These are phyloP conservation scores for Drosophila sp. DNA, from an alignment of 1,140 invertebrate genomes.

Conservation along the genomic window DNA sequence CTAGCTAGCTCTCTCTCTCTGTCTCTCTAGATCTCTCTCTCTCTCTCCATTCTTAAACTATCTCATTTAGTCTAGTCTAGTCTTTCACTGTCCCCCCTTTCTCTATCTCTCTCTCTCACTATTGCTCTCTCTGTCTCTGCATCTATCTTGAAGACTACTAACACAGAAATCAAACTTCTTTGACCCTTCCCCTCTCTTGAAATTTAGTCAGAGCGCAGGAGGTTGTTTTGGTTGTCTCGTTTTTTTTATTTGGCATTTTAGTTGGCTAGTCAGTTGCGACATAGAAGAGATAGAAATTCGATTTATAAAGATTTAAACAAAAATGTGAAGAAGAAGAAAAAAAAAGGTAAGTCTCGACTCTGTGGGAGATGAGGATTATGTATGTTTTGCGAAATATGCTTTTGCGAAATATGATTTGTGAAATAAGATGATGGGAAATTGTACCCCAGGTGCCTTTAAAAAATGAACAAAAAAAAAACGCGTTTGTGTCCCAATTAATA, in stretches of 20 bases:
- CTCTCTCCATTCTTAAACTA: slow-evolving; percentile 11
- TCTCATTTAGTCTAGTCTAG: not conserved
- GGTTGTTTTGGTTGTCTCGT: slow-evolving; percentile 25
- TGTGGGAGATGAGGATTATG: slow-evolving; percentile 51
- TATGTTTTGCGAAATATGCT: slow-evolving; percentile 44
- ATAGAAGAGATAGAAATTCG: slow-evolving; percentile 67
- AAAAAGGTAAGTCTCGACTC: slow-evolving; percentile 64
- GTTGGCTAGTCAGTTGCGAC: slow-evolving; percentile 62
- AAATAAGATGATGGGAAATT: slow-evolving; percentile 44
- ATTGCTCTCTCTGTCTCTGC: not conserved
- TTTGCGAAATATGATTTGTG: slow-evolving; percentile 44
- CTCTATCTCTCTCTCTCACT: not conserved
- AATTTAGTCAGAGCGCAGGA: slow-evolving; percentile 60
- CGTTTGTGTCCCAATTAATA: slow-evolving; percentile 21
- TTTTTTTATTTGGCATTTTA: slow-evolving; percentile 3
- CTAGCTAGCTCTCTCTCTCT: slow-evolving; percentile 33
- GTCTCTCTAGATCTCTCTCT: slow-evolving; percentile 32
- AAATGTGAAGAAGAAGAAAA: slow-evolving; percentile 9
- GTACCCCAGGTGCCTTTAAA: slow-evolving; percentile 35
- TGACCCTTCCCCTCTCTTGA: slow-evolving; percentile 63
- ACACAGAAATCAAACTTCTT: slow-evolving; percentile 50
- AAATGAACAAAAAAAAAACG: slow-evolving; percentile 39
- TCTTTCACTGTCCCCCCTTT: not conserved
- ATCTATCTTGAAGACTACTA: slow-evolving; percentile 57
- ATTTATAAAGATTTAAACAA: slow-evolving; percentile 57